Percentiles rank a stretch among this genome's conserved stretches.
Conservation (phyloP, 2,888 invertebrate species). For the Ramazzottius varieornatus region DNA sequence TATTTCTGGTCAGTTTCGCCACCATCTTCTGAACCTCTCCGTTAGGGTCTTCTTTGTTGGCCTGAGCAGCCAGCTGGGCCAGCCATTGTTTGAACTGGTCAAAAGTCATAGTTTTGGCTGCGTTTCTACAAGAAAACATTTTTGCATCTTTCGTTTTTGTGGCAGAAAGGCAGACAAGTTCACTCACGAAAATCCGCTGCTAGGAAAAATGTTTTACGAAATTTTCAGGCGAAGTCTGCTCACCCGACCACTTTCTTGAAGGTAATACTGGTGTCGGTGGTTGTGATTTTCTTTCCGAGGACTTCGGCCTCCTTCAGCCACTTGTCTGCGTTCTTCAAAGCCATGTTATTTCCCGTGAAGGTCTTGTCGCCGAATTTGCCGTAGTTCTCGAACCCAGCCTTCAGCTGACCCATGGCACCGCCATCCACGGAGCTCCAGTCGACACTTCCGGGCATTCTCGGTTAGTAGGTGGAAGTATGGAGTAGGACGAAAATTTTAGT, state of each 20-base stretch:
- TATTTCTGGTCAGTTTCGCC: constrained; percentile 3
- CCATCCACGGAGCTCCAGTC: background rate
- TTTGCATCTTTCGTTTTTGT: background rate
- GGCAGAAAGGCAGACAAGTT: background rate
- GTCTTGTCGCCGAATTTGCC: constrained; percentile 8
- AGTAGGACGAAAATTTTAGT: background rate
- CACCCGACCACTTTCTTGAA: constrained; percentile 8
- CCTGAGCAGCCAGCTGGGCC: constrained; percentile 1
- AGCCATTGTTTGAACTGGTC: constrained; percentile 7
- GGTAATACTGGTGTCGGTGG: constrained; percentile 6
- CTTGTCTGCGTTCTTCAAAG: constrained; percentile 7
- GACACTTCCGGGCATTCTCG: no score
- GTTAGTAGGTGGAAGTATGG: background rate
- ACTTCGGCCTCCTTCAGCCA: constrained; percentile 7
- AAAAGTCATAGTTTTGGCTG: constrained; percentile 7
- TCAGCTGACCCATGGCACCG: background rate
- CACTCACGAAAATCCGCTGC: no score
- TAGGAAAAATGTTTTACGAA: no score
- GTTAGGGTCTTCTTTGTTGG: constrained; percentile 3
- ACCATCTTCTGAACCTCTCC: constrained; percentile 3
- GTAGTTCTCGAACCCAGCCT: constrained; percentile 5
- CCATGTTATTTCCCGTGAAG: constrained; percentile 3
- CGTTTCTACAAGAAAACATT: constrained; percentile 1
- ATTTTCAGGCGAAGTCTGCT: no score
- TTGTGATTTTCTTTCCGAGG: constrained; percentile 5